phyloP scores from a whole-genome alignment of 2,888 invertebrate genomes.

The Acronicta psi region DNA sequence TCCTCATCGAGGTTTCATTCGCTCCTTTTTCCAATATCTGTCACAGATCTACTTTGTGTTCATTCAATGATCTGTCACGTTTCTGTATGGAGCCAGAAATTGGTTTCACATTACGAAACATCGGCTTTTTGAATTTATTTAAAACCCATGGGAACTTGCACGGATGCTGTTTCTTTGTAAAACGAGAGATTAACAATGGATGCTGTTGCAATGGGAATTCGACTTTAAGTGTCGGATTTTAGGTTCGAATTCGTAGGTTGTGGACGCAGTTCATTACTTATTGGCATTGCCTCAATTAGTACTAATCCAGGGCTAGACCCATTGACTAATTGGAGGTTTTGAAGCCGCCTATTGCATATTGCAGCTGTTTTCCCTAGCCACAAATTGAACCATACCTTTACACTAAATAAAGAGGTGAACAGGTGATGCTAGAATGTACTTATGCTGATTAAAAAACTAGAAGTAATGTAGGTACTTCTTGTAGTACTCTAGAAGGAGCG shows the following conservation, averaged over 20 bases:
- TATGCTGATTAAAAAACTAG: background rate
- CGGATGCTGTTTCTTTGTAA: constrained; percentile 34
- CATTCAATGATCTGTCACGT: constrained; percentile 46
- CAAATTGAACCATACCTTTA: background rate
- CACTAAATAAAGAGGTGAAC: background rate
- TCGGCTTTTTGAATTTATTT: constrained; percentile 47
- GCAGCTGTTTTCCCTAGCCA: constrained; percentile 16
- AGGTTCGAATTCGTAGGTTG: constrained; percentile 22
- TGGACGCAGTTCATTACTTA: constrained; percentile 41
- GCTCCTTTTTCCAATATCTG: constrained; percentile 42
- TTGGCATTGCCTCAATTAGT: constrained; percentile 52
- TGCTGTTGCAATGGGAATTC: constrained; percentile 8
- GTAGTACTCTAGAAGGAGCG: no score
- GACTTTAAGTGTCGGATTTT: constrained; percentile 11
- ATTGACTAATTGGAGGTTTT: constrained; percentile 61
- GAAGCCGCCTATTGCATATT: constrained; percentile 18
- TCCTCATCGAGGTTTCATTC: constrained; percentile 37
- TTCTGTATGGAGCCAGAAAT: constrained; percentile 36
- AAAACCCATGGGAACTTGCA: constrained; percentile 42
- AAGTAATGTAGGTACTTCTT: no score
- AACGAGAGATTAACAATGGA: constrained; percentile 31
- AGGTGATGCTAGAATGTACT: constrained; percentile 1
- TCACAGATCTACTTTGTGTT: constrained; percentile 40
- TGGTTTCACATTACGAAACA: constrained; percentile 48
- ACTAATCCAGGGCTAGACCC: constrained; percentile 53